phyloP scores from a whole-genome alignment of 2,113 vertebrate genomes.

The Motacilla alba region DNA sequence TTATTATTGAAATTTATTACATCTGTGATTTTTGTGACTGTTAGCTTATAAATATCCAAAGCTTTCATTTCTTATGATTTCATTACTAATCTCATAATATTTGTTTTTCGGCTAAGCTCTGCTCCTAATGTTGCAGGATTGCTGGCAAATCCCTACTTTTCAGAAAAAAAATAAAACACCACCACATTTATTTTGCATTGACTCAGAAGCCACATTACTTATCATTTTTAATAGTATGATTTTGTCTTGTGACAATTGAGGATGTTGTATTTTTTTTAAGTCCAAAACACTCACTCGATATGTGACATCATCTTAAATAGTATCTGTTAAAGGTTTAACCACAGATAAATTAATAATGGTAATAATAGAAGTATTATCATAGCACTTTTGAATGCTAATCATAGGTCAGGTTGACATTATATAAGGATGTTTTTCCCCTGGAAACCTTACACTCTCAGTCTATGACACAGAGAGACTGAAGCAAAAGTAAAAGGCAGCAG shows the following conservation, averaged over 20 bases:
- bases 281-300: background rate
- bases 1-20: constrained; percentile 8
- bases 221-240: background rate
- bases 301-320: background rate
- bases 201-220: background rate
- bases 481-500: background rate
- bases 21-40: background rate
- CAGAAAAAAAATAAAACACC: background rate
- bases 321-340: background rate
- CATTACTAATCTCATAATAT: background rate
- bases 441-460: background rate
- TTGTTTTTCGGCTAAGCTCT: background rate
- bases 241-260: background rate
- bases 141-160: background rate
- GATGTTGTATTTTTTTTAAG: background rate
- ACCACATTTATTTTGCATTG: background rate
- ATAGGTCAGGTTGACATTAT: background rate
- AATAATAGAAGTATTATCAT: background rate
- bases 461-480: background rate
- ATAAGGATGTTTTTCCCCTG: background rate
- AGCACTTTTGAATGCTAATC: background rate
- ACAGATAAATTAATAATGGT: background rate
- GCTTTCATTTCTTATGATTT: background rate
- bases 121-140: background rate
- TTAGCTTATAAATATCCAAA: background rate